A percentile compares a stretch with the other conserved stretches of the same genome.
phyloP scores from a whole-genome alignment of 2,888 invertebrate genomes.

The Pollenia labialis region DNA sequence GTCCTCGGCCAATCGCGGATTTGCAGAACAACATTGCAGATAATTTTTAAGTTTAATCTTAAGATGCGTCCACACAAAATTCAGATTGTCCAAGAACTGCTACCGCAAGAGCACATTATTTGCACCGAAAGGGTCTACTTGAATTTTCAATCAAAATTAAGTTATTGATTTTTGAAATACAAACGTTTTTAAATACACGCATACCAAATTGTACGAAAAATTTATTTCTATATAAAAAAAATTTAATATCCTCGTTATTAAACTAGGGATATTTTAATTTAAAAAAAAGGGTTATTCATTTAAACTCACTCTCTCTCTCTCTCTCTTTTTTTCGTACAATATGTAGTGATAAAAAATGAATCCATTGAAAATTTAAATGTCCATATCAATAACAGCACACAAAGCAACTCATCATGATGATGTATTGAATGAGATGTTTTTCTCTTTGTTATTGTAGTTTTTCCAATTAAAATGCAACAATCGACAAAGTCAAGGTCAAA shows the following conservation, averaged over 20 bases:
- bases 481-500: slow-evolving; percentile 67
- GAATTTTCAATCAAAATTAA: no score
- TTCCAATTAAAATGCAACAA: slow-evolving; percentile 52
- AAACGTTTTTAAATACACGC: no score
- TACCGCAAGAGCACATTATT: no score
- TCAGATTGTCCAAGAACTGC: no score
- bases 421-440: slow-evolving; percentile 7
- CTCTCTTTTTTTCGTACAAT: neutral
- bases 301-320: neutral
- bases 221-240: neutral
- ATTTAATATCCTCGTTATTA: neutral
- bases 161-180: no score
- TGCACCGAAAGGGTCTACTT: no score
- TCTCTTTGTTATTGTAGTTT: neutral
- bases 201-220: no score
- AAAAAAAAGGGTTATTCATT: neutral
- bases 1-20: no score
- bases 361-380: slow-evolving; percentile 18
- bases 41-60: no score
- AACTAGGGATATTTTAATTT: slow-evolving; percentile 30
- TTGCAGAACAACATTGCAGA: no score
- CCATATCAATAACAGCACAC: slow-evolving; percentile 39
- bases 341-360: neutral
- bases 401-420: slow-evolving; percentile 6
- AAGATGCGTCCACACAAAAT: no score